These are phyloP conservation scores for Danionella dracula DNA, from an alignment of 2,797 vertebrate species.

Conservation along the genomic window DNA sequence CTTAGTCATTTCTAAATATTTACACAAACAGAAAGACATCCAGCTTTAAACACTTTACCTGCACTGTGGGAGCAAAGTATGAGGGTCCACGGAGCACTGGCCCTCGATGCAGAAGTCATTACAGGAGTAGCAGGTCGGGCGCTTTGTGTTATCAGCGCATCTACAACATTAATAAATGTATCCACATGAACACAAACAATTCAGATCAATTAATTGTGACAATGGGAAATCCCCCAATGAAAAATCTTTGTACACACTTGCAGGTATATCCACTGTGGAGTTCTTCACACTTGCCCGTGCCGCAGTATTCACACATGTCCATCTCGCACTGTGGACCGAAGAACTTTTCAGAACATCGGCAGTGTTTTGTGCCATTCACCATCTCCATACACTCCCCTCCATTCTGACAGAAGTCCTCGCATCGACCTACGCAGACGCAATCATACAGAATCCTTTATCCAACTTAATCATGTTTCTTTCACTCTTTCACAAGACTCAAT, in stretches of 20 bases:
- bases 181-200: background rate
- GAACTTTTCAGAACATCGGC: conserved; percentile 74
- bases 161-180: conserved; percentile 53
- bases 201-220: too few relatives aligned
- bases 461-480: background rate
- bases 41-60: conserved; percentile 69
- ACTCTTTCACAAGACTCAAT: background rate
- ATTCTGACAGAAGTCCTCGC: conserved; percentile 82
- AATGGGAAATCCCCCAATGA: too few relatives aligned
- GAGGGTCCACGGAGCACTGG: conserved; percentile 77
- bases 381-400: conserved; percentile 80
- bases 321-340: conserved; percentile 78
- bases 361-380: conserved; percentile 71
- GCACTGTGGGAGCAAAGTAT: conserved; percentile 83
- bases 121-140: conserved; percentile 84
- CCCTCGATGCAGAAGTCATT: conserved; percentile 79
- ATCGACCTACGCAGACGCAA: conserved; percentile 68
- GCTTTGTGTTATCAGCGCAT: conserved; percentile 76
- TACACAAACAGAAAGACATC: background rate
- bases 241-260: conserved; percentile 63
- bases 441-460: too few relatives aligned
- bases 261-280: conserved; percentile 75
- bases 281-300: conserved; percentile 70
- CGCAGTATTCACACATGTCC: conserved; percentile 82
- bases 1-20: too few relatives aligned